Conservation (phyloP, 2,797 vertebrate species). For the Sebastes itinus region DNA sequence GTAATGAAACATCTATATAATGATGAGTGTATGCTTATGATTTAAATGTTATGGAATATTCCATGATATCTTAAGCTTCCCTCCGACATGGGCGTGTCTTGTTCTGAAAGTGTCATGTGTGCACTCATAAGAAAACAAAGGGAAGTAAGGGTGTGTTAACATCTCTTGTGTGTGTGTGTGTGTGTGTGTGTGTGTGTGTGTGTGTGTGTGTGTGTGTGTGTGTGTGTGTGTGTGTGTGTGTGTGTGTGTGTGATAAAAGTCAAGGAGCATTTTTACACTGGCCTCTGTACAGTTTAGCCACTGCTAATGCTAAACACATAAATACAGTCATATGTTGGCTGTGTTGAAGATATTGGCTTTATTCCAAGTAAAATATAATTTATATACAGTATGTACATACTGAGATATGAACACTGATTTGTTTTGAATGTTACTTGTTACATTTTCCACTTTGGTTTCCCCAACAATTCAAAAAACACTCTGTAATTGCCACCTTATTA, state of each 20-base stretch:
- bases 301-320: not conserved
- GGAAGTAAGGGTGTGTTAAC: slow-evolving; percentile 39
- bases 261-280: not conserved
- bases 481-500: not conserved
- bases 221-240: too few species aligned
- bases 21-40: not conserved
- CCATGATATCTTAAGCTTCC: slow-evolving; percentile 21
- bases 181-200: too few species aligned
- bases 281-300: not conserved
- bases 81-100: slow-evolving; percentile 44
- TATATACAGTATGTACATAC: not conserved
- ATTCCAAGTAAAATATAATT: not conserved
- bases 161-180: not conserved
- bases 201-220: too few species aligned
- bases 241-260: not conserved
- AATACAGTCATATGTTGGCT: not conserved
- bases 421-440: not conserved
- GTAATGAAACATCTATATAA: not conserved
- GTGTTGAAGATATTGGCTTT: not conserved
- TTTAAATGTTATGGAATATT: slow-evolving; percentile 34
- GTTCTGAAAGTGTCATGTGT: not conserved
- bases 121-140: slow-evolving; percentile 27
- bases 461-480: not conserved
- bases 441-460: not conserved
- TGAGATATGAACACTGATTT: not conserved